Percentiles rank a stretch among this genome's conserved stretches.
Conservation (phyloP, 2,113 vertebrate species). For the Isurus oxyrinchus region DNA sequence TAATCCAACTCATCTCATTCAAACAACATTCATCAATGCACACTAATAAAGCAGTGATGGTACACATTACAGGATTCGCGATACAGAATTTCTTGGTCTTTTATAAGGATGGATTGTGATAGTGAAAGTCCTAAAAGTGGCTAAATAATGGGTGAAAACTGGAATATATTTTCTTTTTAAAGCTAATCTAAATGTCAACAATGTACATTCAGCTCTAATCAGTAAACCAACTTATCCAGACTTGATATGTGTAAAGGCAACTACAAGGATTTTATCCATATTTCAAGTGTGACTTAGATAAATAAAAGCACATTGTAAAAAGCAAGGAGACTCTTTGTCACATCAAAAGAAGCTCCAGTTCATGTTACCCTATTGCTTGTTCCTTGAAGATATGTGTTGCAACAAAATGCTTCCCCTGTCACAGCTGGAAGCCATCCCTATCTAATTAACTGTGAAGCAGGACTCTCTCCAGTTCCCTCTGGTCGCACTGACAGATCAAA, state of each 20-base stretch:
- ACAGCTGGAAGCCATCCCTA: slow-evolving; percentile 48
- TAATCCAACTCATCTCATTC: not conserved
- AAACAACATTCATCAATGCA: not conserved
- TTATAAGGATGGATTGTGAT: not conserved
- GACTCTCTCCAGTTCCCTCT: slow-evolving; percentile 47
- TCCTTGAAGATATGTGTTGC: slow-evolving; percentile 54
- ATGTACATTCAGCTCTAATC: not conserved
- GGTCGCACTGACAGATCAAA: slow-evolving; percentile 60
- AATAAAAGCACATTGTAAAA: slow-evolving; percentile 59
- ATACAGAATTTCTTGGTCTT: not conserved
- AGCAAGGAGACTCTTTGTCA: slow-evolving; percentile 55
- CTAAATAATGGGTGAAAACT: not conserved
- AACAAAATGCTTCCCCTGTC: slow-evolving; percentile 45
- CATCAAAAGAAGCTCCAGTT: slow-evolving; percentile 58
- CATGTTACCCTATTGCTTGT: slow-evolving; percentile 52
- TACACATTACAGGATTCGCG: not conserved
- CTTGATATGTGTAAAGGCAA: not conserved
- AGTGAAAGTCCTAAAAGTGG: not conserved
- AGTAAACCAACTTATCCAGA: not conserved
- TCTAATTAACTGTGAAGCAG: slow-evolving; percentile 57
- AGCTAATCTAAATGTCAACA: not conserved
- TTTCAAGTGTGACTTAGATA: slow-evolving; percentile 56
- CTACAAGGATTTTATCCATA: slow-evolving; percentile 50
- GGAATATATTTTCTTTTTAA: not conserved
- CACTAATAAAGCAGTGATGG: not conserved